Base-by-base conservation (phyloP, 2,113 vertebrate genomes). In the Microcebus murinus region DNA sequence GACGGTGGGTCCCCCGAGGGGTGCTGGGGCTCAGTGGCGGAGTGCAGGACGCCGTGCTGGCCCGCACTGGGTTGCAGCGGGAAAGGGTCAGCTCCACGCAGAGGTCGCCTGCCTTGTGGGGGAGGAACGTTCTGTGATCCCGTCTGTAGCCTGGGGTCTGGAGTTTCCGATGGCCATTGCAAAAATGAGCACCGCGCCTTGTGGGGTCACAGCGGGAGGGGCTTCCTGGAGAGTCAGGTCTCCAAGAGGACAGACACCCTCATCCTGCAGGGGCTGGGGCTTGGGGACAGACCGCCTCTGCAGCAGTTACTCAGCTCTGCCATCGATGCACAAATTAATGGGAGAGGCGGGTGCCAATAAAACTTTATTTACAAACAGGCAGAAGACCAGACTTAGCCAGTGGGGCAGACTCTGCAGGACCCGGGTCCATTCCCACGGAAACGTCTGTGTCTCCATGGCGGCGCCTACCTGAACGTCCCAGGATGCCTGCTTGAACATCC, bases 141-240 rank as follows among this genome's bases (percentile, higher is more conserved):
- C 14, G 13, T n/a, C 57, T 74, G 13, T 8, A 50, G 67, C n/a
- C 13, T 8, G 48, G 17, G 3, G 11, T 29, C 39, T 81, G 73
- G 10, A 5, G 11, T 73, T 80, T 39, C 57, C 34, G 31, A n/a
- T 13, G 39, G 6, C 8, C 12, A 11, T 48, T 21, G 29, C 34
- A 8, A n/a, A n/a, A 15, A 27, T 27, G 25, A 29, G 27, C 1
- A 39, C 18, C 4, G 0, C 8, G 20, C 12, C 17, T 68, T 27
- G 25, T 34, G 31, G 25, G 17, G 14, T 2, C 8, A 4, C 11
- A n/a, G 36, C 1, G 2, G 34, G 39, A 21, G 1, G 3, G 29
- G 61, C 34, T 61, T 84, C 34, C 11, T 3, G 11, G 14, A 14
- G 31, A 63, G 12, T 10, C 36, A 48, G 50, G 25, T 10, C 36